A percentile compares a stretch with the other conserved stretches of the same genome.
Evolutionary conservation across 2,888 invertebrate genomes (phyloP).

Genomic region (Chrysolina oricalcia): DNA sequence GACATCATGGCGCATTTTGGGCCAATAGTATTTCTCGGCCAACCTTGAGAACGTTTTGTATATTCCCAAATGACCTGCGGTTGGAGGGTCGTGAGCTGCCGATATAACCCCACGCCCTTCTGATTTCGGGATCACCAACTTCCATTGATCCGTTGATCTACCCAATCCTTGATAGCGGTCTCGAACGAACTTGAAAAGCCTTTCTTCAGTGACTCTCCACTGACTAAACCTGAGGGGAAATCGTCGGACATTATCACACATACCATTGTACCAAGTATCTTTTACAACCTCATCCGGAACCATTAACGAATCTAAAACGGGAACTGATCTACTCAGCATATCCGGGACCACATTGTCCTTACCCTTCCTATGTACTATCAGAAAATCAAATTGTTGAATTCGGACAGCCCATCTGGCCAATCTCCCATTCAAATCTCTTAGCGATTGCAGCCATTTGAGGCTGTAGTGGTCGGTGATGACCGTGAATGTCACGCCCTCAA

Average conservation of each 20-base stretch:
- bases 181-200: neutral
- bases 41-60: slow-evolving; percentile 11
- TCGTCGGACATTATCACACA: too few species aligned
- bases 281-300: neutral
- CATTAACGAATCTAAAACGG: neutral
- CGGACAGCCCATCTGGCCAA: slow-evolving; percentile 27
- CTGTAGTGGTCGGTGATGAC: too few species aligned
- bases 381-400: slow-evolving; percentile 26
- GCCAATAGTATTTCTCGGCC: slow-evolving; percentile 22
- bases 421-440: slow-evolving; percentile 8
- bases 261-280: neutral
- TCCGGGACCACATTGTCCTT: slow-evolving; percentile 12
- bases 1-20: slow-evolving; percentile 13
- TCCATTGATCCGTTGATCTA: neutral
- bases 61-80: neutral
- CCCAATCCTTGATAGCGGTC: neutral
- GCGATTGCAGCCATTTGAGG: slow-evolving; percentile 5
- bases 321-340: slow-evolving; percentile 9
- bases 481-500: slow-evolving; percentile 4
- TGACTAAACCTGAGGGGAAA: neutral
- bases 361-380: neutral
- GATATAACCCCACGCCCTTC: neutral
- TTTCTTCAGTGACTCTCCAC: neutral
- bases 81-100: neutral
- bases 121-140: neutral